Conservation (phyloP, 2,888 invertebrate genomes). For the Malthinus seriepunctatus region DNA sequence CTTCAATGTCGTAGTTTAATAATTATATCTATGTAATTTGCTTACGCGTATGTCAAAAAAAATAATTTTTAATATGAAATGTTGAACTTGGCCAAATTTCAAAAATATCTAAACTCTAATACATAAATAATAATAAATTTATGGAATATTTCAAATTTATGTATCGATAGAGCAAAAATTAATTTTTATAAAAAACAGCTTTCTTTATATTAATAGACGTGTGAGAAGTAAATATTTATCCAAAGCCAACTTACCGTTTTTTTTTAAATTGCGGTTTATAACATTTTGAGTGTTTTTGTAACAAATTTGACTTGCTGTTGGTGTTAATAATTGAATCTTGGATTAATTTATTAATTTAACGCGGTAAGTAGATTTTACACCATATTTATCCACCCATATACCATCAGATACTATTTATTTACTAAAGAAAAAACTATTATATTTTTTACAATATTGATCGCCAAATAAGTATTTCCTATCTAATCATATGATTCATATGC, state of each 20-base stretch:
- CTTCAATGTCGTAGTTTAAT: constrained; percentile 8
- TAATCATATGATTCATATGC: too few species aligned
- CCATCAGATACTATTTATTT: too few species aligned
- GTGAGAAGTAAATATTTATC: not conserved
- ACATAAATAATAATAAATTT: constrained; percentile 10
- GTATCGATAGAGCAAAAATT: not conserved
- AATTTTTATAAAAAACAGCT: not conserved
- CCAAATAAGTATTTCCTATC: too few species aligned
- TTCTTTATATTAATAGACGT: not conserved
- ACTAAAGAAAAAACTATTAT: too few species aligned
- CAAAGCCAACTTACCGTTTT: not conserved
- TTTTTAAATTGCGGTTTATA: not conserved
- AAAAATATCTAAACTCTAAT: constrained; percentile 27
- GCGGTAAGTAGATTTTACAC: too few species aligned
- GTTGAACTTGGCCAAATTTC: constrained; percentile 26
- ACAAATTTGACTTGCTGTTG: too few species aligned
- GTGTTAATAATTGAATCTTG: too few species aligned
- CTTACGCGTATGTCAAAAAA: constrained; percentile 12
- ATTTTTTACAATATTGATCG: too few species aligned
- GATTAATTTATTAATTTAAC: too few species aligned
- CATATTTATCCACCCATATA: too few species aligned
- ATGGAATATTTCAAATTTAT: not conserved
- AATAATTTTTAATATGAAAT: constrained; percentile 21
- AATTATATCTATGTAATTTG: constrained; percentile 17
- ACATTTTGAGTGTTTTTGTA: too few species aligned